Evolutionary conservation across 2,113 vertebrate genomes (phyloP), one percentile per base, ranked within the genome.

Genomic region (Mobula hypostoma): DNA sequence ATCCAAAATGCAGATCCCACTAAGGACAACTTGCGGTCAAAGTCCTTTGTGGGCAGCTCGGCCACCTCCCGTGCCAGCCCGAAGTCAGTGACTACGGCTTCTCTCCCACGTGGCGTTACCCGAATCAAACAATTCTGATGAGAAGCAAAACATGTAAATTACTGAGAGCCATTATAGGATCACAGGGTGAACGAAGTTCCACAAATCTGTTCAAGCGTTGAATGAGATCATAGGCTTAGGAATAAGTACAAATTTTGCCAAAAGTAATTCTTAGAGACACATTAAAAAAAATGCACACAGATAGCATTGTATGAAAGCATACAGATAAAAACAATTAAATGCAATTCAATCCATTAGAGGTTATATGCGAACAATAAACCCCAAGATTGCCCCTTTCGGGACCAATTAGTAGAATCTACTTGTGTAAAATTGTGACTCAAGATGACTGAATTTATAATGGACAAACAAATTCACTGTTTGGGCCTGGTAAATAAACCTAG

Each of bases 1-100:
- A 98, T 98, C 98, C 98, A 98, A 96, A 98, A 98, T 74, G 98
- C 98, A 0, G 98, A 98, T 48, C 98, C 98, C 94, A 98, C 98
- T 82, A 98, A 95, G 0, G 98, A 98, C 29, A 98, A 94, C 95
- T 98, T 98, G 95, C 98, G 96, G 94, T 96, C 96, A 0, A 95
- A 95, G 76, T 97, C 96, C 95, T 97, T 97, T 29, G 96, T 95
- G 0, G 98, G 96, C 61, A 96, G 95, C 95, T 98, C 98, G 70
- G 97, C 97, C 95, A 98, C 98, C 87, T 98, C 98, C 85, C 97
- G 96, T 87, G 98, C 98, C 95, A 98, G 96, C 40, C 98, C 98
- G 0, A 98, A 98, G 95, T 98, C 98, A 0, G 98, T 97, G 94
- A 98, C 97, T 94, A 98, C 94, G 0, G 97, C 98, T 94, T 98